A percentile compares a stretch with the other conserved stretches of the same genome.
phyloP scores from a whole-genome alignment of 53 echinoderm and acorn worm genomes.

The Astropecten irregularis region DNA sequence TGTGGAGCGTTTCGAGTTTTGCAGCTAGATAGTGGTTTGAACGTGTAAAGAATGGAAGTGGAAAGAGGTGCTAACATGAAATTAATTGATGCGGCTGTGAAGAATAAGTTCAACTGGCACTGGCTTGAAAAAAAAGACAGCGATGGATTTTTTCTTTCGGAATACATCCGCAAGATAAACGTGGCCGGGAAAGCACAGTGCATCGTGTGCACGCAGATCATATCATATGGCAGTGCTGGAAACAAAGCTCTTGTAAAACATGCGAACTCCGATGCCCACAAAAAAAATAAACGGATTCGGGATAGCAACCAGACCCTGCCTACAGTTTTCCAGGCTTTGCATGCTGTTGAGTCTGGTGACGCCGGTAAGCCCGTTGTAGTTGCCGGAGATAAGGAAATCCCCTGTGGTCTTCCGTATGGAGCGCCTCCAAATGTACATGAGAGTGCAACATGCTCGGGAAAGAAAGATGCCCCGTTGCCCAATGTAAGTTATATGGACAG shows the following conservation, averaged over 20 bases:
- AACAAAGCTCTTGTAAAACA: conserved; percentile 34
- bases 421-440: conserved; percentile 59
- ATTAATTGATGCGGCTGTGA: too few species aligned
- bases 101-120: too few species aligned
- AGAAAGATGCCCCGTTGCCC: conserved; percentile 58
- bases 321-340: conserved; percentile 45
- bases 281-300: conserved; percentile 10
- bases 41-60: too few species aligned
- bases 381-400: background rate
- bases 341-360: conserved; percentile 61
- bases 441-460: conserved; percentile 36
- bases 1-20: too few species aligned
- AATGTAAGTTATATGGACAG: conserved; percentile 51
- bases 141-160: too few species aligned
- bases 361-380: conserved; percentile 37
- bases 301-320: background rate
- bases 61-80: too few species aligned
- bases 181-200: too few species aligned
- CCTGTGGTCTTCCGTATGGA: conserved; percentile 55
- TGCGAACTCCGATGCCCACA: conserved; percentile 46
- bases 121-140: too few species aligned
- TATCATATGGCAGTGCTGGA: too few species aligned
- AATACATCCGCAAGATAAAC: too few species aligned
- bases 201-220: too few species aligned
- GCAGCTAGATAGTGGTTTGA: too few species aligned